Conservation (phyloP, 2,888 invertebrate species). For the Dendrolimus pini region DNA sequence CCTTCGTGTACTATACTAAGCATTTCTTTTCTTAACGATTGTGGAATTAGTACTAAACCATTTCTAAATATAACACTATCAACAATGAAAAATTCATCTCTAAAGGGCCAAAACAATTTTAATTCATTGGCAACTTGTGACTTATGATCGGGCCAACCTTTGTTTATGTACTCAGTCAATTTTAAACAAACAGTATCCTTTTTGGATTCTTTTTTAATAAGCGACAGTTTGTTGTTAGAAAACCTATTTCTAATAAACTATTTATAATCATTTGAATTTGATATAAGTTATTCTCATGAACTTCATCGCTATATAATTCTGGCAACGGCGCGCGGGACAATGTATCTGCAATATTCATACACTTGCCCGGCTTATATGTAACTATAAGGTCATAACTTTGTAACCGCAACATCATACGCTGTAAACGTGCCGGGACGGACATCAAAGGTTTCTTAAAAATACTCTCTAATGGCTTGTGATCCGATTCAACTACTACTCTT, state of each 20-base stretch:
- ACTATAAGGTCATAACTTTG: slow-evolving; percentile 19
- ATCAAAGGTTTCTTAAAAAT: no score
- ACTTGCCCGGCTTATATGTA: slow-evolving; percentile 15
- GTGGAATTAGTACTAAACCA: slow-evolving; percentile 4
- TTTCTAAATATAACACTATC: no score
- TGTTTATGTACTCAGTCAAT: no score
- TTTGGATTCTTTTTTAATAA: background rate
- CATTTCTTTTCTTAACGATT: slow-evolving; percentile 1
- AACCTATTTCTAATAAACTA: background rate
- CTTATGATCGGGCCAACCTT: no score
- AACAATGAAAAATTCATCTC: no score
- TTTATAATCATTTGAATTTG: background rate
- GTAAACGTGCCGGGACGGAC: no score
- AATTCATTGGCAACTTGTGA: no score
- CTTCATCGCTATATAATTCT: background rate
- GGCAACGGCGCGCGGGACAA: slow-evolving; percentile 4
- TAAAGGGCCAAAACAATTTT: no score
- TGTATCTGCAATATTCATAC: slow-evolving; percentile 10
- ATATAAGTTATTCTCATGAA: background rate
- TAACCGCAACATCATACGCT: slow-evolving; percentile 20
- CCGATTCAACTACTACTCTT: no score
- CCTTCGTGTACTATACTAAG: slow-evolving; percentile 1
- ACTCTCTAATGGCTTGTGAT: no score
- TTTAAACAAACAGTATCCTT: no score
- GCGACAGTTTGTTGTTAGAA: background rate